Base-by-base conservation (phyloP, 1,140 invertebrate species). In the Alviniconcha marisindica region DNA sequence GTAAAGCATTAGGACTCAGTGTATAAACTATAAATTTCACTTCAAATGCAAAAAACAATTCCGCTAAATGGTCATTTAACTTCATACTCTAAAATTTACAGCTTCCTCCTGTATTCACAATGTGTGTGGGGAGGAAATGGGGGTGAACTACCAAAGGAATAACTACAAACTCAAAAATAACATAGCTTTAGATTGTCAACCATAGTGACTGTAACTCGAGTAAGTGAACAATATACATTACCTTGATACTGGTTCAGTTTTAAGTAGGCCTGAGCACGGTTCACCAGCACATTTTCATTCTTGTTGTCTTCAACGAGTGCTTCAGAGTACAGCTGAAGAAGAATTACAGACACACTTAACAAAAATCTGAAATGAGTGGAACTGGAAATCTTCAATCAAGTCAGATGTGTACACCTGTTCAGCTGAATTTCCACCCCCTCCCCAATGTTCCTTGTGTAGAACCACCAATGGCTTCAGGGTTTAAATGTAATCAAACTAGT, bases 231-330 rank as follows among this genome's bases (percentile, higher is more conserved):
- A 44, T 3, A 82, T 54, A n/a, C 38, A 56, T 82, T 76, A 91
- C 90, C 88, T 88, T 85, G 51, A 83, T 86, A 89, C 60, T 86
- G 87, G 36, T 87, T 87, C 10, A 90, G 81, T 73, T 90, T 90
- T 54, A 91, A 42, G 44, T 88, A 85, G 12, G 86, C 87, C 54
- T 91, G 91, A 1, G 91, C 86, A 84, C 90, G 87, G 77, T 89
- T 88, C n/a, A 83, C 82, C 69, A 86, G 89, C 31, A 87, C 87
- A 36, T 91, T 90, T 81, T 88, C 88, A 77, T 87, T 90, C 5
- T 74, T 88, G 15, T 69, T 38, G 48, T 90, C 87, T 44, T 77
- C 66, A 14, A n/a, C 44, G 28, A 90, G 80, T 21, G 90, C 91
- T 71, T 89, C 66, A 14, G 88, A 86, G 69, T 91, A 91, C 2